phyloP scores from a whole-genome alignment of 2,797 vertebrate genomes.

The Cirrhinus molitorella region DNA sequence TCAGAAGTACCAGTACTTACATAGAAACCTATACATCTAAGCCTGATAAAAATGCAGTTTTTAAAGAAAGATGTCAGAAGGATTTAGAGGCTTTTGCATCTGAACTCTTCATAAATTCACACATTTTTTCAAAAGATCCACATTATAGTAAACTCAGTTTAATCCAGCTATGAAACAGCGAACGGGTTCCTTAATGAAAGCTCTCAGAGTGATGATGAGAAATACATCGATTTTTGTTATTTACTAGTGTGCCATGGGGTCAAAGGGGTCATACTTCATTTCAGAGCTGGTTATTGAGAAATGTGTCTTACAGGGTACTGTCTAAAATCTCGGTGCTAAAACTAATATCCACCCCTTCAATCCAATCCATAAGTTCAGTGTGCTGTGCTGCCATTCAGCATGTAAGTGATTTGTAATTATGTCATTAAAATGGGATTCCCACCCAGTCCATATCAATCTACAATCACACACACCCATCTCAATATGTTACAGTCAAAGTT shows the following conservation, averaged over 20 bases:
- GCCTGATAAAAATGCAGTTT: too few relatives aligned
- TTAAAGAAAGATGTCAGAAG: too few relatives aligned
- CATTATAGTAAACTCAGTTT: background rate
- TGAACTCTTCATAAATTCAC: too few relatives aligned
- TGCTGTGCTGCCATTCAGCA: background rate
- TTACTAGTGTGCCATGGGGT: background rate
- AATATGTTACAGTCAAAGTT: background rate
- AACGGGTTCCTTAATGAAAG: background rate
- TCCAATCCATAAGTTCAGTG: background rate
- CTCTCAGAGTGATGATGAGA: background rate
- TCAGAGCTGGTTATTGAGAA: constrained; percentile 26
- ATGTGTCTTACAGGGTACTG: background rate
- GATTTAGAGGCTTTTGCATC: too few relatives aligned
- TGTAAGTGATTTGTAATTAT: background rate
- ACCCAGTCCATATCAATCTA: background rate
- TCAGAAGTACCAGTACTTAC: too few relatives aligned
- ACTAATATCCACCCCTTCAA: background rate
- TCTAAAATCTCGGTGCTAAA: background rate
- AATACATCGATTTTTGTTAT: background rate
- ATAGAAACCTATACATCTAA: too few relatives aligned
- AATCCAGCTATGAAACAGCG: background rate
- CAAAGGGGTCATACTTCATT: constrained; percentile 13
- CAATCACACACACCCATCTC: background rate
- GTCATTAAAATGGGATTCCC: background rate
- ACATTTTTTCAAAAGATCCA: background rate